phyloP scores from a whole-genome alignment of 2,888 invertebrate genomes.

The Trachelus troglodyta region DNA sequence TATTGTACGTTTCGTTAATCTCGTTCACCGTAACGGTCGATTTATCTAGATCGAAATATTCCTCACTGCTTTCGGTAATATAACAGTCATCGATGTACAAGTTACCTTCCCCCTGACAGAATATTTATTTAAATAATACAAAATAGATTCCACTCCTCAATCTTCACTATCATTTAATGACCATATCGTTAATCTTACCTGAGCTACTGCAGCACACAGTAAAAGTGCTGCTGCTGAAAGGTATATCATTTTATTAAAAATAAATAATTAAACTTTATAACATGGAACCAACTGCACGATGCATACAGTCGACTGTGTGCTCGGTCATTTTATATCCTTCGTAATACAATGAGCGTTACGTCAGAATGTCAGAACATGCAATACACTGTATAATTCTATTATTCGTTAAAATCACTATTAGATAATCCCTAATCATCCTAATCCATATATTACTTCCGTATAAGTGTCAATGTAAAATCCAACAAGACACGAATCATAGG shows the following conservation, averaged over 20 bases:
- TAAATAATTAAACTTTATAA: background rate
- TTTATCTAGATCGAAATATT: background rate
- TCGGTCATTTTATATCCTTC: background rate
- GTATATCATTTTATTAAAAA: background rate
- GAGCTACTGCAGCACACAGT: background rate
- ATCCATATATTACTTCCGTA: background rate
- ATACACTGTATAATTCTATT: background rate
- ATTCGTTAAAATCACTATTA: background rate
- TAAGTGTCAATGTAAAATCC: background rate
- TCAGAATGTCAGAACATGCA: background rate
- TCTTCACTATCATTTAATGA: background rate
- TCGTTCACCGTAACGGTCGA: conserved; percentile 11
- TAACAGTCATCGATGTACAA: background rate
- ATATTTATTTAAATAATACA: background rate
- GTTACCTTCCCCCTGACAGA: background rate
- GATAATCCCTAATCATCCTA: background rate
- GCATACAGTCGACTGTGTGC: background rate
- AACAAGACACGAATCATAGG: background rate
- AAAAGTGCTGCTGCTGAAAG: background rate
- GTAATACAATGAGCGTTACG: background rate
- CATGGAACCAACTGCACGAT: background rate
- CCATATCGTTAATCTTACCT: background rate
- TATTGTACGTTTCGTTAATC: conserved; percentile 14
- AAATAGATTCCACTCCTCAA: background rate
- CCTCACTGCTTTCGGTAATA: background rate